Conservation (phyloP, 2,888 invertebrate species). For the Mayetiola destructor region DNA sequence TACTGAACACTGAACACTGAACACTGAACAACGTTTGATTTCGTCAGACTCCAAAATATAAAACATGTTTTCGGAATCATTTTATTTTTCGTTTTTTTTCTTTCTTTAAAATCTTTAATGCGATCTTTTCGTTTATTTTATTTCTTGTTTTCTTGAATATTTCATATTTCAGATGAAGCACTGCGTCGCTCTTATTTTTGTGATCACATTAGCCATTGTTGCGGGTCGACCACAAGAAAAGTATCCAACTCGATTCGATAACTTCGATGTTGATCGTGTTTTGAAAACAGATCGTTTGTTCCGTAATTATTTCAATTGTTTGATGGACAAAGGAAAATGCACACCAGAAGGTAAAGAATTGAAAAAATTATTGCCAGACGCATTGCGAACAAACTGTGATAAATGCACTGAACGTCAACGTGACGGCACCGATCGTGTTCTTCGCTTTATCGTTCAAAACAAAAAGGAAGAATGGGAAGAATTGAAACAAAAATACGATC, state of each 20-base stretch:
- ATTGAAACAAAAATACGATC: constrained; percentile 53
- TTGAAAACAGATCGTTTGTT: constrained; percentile 48
- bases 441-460: constrained; percentile 49
- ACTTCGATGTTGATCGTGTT: constrained; percentile 49
- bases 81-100: too few relatives aligned
- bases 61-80: too few relatives aligned
- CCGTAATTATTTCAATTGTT: constrained; percentile 46
- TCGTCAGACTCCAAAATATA: too few relatives aligned
- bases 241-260: constrained; percentile 54
- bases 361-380: constrained; percentile 58
- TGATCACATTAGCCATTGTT: constrained; percentile 30
- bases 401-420: constrained; percentile 55
- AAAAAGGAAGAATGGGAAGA: constrained; percentile 49
- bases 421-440: constrained; percentile 46
- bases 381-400: constrained; percentile 47
- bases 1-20: too few relatives aligned
- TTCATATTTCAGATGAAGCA: constrained; percentile 35
- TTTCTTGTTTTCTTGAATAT: background rate
- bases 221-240: constrained; percentile 33
- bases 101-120: background rate
- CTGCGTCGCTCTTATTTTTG: constrained; percentile 31
- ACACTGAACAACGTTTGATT: too few relatives aligned
- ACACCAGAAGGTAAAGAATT: constrained; percentile 53
- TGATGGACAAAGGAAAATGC: constrained; percentile 47
- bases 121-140: background rate